Percentiles rank a stretch among this genome's conserved stretches.
Conservation (phyloP, 2,797 vertebrate species). For the Chiloscyllium punctatum region DNA sequence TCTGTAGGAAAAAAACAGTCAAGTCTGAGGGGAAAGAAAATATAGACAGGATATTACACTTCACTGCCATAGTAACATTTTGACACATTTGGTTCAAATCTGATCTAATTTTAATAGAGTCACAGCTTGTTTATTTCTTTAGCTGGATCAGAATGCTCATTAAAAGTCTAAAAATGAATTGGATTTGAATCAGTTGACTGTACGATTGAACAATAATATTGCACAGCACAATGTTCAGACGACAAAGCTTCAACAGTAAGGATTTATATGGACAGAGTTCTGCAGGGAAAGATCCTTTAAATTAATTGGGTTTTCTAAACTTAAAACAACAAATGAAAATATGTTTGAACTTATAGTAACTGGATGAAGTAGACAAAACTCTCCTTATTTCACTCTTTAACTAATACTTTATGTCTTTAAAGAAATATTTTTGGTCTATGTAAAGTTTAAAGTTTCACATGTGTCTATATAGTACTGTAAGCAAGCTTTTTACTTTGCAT, state of each 20-base stretch:
- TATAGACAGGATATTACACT: not conserved
- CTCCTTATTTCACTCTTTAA: not conserved
- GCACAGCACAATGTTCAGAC: not conserved
- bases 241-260: not conserved
- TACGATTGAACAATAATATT: not conserved
- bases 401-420: not conserved
- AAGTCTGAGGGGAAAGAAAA: not conserved
- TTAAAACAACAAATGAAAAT: not conserved
- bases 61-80: not conserved
- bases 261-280: not conserved
- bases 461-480: not conserved
- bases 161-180: not conserved
- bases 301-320: not conserved
- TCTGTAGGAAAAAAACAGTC: not conserved
- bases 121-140: not conserved
- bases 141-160: not conserved
- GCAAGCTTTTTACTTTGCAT: not conserved
- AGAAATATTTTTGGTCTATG: not conserved
- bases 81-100: not conserved
- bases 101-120: not conserved
- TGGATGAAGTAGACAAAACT: not conserved
- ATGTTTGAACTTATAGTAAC: not conserved
- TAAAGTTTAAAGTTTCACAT: not conserved
- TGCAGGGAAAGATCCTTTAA: not conserved
- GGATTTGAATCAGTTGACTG: not conserved